Evolutionary conservation across 2,113 vertebrate species (phyloP), one percentile per base, ranked within the genome.

Genomic region (Oryzias javanicus): DNA sequence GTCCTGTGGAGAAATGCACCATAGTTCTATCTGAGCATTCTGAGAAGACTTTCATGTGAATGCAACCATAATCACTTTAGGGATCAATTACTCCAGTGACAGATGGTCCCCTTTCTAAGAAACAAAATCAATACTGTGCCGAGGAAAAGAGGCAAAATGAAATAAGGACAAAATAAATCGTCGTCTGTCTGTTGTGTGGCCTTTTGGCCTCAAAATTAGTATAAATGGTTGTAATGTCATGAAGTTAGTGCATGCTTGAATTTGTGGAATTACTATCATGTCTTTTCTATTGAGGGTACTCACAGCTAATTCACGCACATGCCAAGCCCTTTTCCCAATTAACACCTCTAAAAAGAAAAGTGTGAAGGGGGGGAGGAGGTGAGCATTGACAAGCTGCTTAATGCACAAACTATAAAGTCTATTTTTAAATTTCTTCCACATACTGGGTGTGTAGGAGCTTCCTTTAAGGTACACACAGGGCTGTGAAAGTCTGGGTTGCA

Each of bases 1-100:
- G 84, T 99, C 96, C 97, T 99, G 59, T 52, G 81, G 87, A 56
- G 25, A 48, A 70, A 51, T 6, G 66, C 3, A 64, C 19, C 3
- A 24, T 4, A 25, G 17, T 5, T 0, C 47, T 35, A 50, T 48
- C 45, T 56, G 16, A 67, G n/a, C 6, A 29, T 16, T 48, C 4
- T 4, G 14, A 12, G 15, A 42, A 14, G 3, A 42, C 13, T 10
- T 29, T 48, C 17, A 49, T 24, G 19, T 56, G n/a, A 52, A 58
- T 5, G 47, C 48, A 35, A 35, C 35, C 50, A 42, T 17, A 44
- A 17, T 0, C n/a, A 22, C 15, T 14, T 67, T 42, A 35, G 4
- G 41, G 10, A 41, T 48, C 40, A 25, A 8, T 22, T 40, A 20
- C 12, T 58, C 24, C 2, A n/a, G 40, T 61, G 12, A 22, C 17